Evolutionary conservation across 2,113 vertebrate genomes (phyloP), one percentile per base, ranked within the genome.

Genomic region (Rhabdomys dilectus): DNA sequence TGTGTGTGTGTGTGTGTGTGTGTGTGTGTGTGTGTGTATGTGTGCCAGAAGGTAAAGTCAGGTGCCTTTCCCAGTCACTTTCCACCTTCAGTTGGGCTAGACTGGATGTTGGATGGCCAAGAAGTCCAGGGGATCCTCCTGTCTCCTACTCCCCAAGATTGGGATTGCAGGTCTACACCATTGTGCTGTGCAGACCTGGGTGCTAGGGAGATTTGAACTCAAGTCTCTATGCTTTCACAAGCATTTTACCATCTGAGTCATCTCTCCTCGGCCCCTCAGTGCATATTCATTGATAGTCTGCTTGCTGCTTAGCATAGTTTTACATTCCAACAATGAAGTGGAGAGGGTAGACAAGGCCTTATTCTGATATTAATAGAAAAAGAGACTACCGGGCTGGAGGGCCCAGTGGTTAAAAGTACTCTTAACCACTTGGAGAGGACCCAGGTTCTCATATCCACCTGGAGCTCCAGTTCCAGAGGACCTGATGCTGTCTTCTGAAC

Each of bases 321-420:
- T 80, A 75, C 31, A 84, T 60, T 39, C 5, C 70, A 95, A 12
- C 68, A 66, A 90, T 6, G 8, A 62, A 96, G 36, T 84, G 6
- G 60, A 93, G 48, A 84, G 94, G 93, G 73, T 36, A 96, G 48
- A 68, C 53, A 96, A 95, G 73, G 64, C 45, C 26, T 19, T 85
- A 11, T 76, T 34, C 78, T 64, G 80, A 92, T 70, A 34, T 80
- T 93, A 93, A 10, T 70, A 89, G 88, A 31, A 93, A 39, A 39
- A 92, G 56, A 91, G 42, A 91, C 39, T 5, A 42, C n/a, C 42
- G 72, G 19, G 3, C 70, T 39, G 70, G 72, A 42, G 21, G n/a
- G 36, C 13, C 42, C n/a, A 82, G 36, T 3, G 7, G 56, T 60
- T 60, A 60, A 39, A 22, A 39, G 53, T 26, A 60, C n/a, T 84